Conservation (phyloP, 2,797 vertebrate species). For the Rhinatrema bivittatum region DNA sequence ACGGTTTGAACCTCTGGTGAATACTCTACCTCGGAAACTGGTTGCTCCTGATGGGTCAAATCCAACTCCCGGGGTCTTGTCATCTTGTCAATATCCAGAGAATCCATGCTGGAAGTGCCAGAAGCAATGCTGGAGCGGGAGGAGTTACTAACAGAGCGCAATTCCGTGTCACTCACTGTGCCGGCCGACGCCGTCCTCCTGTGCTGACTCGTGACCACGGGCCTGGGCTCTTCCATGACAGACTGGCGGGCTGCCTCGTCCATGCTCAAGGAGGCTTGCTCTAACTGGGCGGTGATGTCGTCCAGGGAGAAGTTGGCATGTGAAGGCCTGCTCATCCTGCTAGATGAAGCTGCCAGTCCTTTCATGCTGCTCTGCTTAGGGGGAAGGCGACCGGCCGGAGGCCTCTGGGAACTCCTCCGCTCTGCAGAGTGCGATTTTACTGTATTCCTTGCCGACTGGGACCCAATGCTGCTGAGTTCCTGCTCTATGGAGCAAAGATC, state of each 20-base stretch:
- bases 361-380: conserved; percentile 77
- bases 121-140: conserved; percentile 88
- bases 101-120: conserved; percentile 92
- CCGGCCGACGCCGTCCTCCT: conserved; percentile 88
- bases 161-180: conserved; percentile 82
- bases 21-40: conserved; percentile 67
- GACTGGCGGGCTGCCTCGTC: conserved; percentile 82
- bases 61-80: conserved; percentile 69
- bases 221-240: conserved; percentile 51
- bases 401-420: conserved; percentile 68
- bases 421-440: conserved; percentile 57
- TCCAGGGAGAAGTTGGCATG: conserved; percentile 88
- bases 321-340: conserved; percentile 61
- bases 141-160: conserved; percentile 76
- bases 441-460: conserved; percentile 65
- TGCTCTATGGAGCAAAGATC: conserved; percentile 96
- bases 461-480: conserved; percentile 81
- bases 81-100: conserved; percentile 82
- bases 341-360: conserved; percentile 71
- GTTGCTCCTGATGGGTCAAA: conserved; percentile 56
- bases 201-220: conserved; percentile 71
- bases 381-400: conserved; percentile 65
- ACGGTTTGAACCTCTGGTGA: too few relatives aligned
- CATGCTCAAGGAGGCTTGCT: conserved; percentile 89
- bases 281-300: conserved; percentile 92